These are phyloP conservation scores for Therioaphis trifolii DNA, from an alignment of 2,888 invertebrate genomes.

Conservation along the genomic window DNA sequence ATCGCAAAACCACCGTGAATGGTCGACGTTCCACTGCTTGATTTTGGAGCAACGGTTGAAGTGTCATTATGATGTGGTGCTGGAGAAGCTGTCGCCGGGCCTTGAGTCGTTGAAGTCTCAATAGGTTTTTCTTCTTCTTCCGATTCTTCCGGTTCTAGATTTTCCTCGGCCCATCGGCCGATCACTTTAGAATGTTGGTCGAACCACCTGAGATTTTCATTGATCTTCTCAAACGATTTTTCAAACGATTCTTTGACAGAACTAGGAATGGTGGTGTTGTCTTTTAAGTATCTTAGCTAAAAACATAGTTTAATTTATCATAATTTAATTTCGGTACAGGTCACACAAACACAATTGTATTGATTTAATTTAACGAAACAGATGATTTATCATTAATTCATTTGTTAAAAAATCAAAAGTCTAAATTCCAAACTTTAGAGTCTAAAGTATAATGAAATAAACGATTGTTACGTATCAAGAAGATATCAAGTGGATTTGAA, in stretches of 20 bases:
- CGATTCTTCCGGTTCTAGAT: background rate
- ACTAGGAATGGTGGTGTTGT: background rate
- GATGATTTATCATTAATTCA: too few species aligned
- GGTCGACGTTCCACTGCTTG: background rate
- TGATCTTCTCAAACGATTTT: background rate
- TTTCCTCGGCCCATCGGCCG: background rate
- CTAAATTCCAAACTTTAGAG: too few species aligned
- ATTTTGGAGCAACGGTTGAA: background rate
- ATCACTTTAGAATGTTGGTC: background rate
- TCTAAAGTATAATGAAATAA: too few species aligned
- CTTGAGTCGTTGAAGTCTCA: background rate
- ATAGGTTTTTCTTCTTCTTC: background rate
- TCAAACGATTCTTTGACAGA: conserved; percentile 28
- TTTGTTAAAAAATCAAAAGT: too few species aligned
- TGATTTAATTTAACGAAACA: too few species aligned
- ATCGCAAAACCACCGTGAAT: background rate
- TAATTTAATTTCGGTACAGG: too few species aligned
- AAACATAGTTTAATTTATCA: background rate
- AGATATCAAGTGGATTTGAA: too few species aligned
- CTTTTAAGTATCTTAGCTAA: conserved; percentile 19
- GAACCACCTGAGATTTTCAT: conserved; percentile 12
- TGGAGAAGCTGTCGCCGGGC: background rate
- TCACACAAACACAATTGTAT: too few species aligned
- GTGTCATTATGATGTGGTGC: too few species aligned
- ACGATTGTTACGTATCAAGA: too few species aligned